Conservation (phyloP, 2,113 vertebrate species). For the Corapipo altera region DNA sequence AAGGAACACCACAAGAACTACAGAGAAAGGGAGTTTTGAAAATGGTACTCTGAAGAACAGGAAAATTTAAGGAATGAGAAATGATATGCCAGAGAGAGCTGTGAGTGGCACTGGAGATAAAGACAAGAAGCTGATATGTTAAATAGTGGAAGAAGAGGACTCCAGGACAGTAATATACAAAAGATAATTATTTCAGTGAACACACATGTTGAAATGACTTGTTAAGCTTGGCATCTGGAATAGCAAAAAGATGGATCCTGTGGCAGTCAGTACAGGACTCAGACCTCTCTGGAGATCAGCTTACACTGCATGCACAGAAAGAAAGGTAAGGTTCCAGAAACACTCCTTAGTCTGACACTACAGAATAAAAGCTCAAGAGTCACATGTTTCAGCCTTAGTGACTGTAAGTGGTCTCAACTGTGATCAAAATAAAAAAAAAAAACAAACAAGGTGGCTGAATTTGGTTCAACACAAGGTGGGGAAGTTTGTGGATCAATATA, state of each 20-base stretch:
- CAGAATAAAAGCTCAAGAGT: fast-evolving
- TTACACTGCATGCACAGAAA: not conserved
- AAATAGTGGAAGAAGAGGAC: not conserved
- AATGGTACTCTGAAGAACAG: not conserved
- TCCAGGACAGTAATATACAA: not conserved
- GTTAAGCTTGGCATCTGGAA: not conserved
- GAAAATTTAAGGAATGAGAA: slow-evolving; percentile 30
- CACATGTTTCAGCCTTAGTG: not conserved
- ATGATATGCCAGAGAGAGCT: not conserved
- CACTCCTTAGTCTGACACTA: not conserved
- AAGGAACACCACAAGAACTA: not conserved
- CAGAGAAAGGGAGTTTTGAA: not conserved
- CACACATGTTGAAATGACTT: not conserved
- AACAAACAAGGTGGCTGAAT: fast-evolving
- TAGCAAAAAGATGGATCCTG: not conserved
- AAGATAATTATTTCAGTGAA: not conserved
- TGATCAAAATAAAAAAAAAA: not conserved
- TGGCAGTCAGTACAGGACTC: not conserved
- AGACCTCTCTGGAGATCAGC: not conserved
- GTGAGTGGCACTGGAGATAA: not conserved
- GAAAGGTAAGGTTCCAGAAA: not conserved
- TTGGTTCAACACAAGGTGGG: too few relatives aligned
- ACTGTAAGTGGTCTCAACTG: not conserved
- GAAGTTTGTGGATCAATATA: not conserved
- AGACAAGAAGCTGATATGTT: not conserved